These are phyloP conservation scores for Arvicanthis niloticus DNA, from an alignment of 2,113 vertebrate genomes.

Conservation along the genomic window DNA sequence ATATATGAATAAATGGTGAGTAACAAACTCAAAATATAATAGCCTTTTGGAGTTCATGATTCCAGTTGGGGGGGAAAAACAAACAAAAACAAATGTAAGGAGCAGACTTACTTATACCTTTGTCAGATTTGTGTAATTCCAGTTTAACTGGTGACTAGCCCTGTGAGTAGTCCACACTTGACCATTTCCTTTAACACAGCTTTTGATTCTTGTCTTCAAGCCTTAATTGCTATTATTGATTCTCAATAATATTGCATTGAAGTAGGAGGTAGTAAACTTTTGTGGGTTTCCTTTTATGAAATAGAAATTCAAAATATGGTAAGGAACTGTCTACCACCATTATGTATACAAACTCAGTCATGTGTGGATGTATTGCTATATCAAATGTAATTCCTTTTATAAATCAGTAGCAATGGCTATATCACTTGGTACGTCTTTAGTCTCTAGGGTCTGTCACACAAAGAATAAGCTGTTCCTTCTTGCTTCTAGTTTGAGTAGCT, in stretches of 20 bases:
- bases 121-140: neutral
- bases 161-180: neutral
- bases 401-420: neutral
- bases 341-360: neutral
- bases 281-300: neutral
- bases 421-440: neutral
- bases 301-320: slow-evolving; percentile 4
- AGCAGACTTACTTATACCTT: neutral
- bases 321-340: neutral
- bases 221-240: neutral
- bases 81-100: neutral
- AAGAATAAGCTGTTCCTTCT: neutral
- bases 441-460: neutral
- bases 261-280: neutral
- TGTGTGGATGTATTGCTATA: neutral
- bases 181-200: neutral
- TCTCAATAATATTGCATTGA: neutral
- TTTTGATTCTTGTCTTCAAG: neutral
- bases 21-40: neutral
- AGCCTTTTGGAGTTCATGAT: neutral
- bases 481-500: neutral
- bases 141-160: neutral
- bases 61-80: fast-evolving
- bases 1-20: neutral
- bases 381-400: neutral